Evolutionary conservation across 2,888 invertebrate species (phyloP).

Genomic region (Biston stratarius): DNA sequence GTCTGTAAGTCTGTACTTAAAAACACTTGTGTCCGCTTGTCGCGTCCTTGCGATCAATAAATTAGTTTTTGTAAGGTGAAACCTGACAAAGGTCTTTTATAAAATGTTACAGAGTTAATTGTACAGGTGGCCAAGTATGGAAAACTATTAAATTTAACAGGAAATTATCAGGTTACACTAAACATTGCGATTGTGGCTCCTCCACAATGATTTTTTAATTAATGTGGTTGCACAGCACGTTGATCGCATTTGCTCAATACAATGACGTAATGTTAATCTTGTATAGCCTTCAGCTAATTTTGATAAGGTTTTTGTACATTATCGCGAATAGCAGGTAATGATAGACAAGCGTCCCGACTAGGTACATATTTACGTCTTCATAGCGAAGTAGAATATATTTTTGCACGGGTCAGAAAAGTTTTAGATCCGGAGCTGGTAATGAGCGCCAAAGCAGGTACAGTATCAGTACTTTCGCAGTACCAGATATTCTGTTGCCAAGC

Average conservation of each 20-base stretch:
- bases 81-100: constrained; percentile 67
- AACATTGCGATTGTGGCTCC: background rate
- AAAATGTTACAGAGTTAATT: background rate
- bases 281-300: constrained; percentile 34
- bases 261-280: constrained; percentile 62
- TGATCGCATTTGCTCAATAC: constrained; percentile 56
- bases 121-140: background rate
- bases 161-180: background rate
- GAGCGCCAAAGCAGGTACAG: no score
- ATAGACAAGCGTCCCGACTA: constrained; percentile 2
- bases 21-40: constrained; percentile 54
- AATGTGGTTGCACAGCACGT: constrained; percentile 19
- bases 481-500: no score
- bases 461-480: no score
- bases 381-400: background rate
- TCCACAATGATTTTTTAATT: background rate
- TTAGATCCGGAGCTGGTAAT: no score
- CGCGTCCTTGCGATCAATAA: constrained; percentile 64
- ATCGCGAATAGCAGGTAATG: constrained; percentile 9
- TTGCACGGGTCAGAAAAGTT: no score
- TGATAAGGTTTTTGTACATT: constrained; percentile 27
- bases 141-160: background rate
- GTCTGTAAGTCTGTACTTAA: constrained; percentile 30
- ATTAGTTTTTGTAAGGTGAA: constrained; percentile 65
- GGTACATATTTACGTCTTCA: background rate